Evolutionary conservation across 2,888 invertebrate genomes (phyloP).

Genomic region (Sipha maydis): DNA sequence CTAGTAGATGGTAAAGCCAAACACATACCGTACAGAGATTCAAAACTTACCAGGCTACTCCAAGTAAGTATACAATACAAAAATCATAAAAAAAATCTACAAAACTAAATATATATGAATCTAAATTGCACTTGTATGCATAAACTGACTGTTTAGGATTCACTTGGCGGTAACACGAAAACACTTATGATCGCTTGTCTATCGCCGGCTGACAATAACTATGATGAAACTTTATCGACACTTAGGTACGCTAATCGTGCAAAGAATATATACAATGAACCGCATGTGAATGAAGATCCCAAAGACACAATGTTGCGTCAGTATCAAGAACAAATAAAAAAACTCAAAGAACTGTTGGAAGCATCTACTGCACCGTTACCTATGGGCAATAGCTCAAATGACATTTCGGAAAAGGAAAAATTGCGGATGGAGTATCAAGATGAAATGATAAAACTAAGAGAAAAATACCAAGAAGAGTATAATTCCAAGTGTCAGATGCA

Average conservation of each 20-base stretch:
- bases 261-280: constrained; percentile 87
- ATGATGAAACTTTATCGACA: constrained; percentile 85
- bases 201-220: constrained; percentile 84
- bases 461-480: constrained; percentile 73
- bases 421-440: constrained; percentile 71
- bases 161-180: constrained; percentile 86
- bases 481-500: constrained; percentile 72
- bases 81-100: background rate
- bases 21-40: constrained; percentile 85
- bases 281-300: constrained; percentile 88
- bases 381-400: background rate
- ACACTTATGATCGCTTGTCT: constrained; percentile 89
- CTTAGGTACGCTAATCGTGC: constrained; percentile 85
- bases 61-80: constrained; percentile 70
- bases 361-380: constrained; percentile 62
- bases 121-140: background rate
- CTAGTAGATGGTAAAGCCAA: constrained; percentile 84
- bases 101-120: too few species aligned
- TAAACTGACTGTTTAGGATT: constrained; percentile 71
- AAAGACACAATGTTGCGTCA: constrained; percentile 87
- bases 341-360: constrained; percentile 74
- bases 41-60: constrained; percentile 82
- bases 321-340: constrained; percentile 85
- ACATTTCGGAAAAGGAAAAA: constrained; percentile 66
- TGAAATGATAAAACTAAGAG: constrained; percentile 70